Conservation (phyloP, 1,140 invertebrate species). For the Spodoptera litura region DNA sequence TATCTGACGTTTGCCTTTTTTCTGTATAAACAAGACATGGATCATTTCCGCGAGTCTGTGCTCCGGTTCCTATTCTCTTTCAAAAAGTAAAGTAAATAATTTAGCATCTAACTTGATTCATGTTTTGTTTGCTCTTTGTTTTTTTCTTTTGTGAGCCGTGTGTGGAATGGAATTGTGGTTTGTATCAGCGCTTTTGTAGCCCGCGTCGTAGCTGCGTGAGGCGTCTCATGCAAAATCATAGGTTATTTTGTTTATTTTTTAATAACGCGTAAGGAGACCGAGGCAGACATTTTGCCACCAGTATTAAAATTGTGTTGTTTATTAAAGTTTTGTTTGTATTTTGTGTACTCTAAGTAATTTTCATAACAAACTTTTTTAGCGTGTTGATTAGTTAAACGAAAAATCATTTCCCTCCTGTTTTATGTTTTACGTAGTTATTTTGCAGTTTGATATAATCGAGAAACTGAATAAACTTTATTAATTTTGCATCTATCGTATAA, state of each 20-base stretch:
- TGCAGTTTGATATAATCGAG: too few relatives aligned
- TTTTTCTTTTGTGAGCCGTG: slow-evolving; percentile 19
- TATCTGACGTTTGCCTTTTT: slow-evolving; percentile 47
- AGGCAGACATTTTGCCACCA: background rate
- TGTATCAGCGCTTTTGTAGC: slow-evolving; percentile 14
- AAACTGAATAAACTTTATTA: too few relatives aligned
- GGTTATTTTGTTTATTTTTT: slow-evolving; percentile 8
- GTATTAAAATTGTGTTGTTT: background rate
- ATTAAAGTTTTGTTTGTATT: background rate
- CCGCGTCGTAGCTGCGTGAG: slow-evolving; percentile 15
- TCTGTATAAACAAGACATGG: slow-evolving; percentile 54
- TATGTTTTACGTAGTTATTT: too few relatives aligned
- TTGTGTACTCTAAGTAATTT: background rate
- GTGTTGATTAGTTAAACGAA: too few relatives aligned
- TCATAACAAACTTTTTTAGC: background rate
- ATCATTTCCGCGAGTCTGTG: slow-evolving; percentile 28
- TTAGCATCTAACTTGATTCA: slow-evolving; percentile 19
- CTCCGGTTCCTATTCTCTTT: slow-evolving; percentile 33
- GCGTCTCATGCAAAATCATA: slow-evolving; percentile 12
- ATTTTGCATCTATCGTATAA: too few relatives aligned
- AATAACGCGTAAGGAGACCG: background rate
- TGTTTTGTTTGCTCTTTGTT: slow-evolving; percentile 20
- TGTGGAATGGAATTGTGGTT: slow-evolving; percentile 37
- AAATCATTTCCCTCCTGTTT: too few relatives aligned
- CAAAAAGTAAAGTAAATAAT: slow-evolving; percentile 5